Evolutionary conservation across 1,140 invertebrate genomes (phyloP).

Genomic region (Meloidogyne hapla): DNA sequence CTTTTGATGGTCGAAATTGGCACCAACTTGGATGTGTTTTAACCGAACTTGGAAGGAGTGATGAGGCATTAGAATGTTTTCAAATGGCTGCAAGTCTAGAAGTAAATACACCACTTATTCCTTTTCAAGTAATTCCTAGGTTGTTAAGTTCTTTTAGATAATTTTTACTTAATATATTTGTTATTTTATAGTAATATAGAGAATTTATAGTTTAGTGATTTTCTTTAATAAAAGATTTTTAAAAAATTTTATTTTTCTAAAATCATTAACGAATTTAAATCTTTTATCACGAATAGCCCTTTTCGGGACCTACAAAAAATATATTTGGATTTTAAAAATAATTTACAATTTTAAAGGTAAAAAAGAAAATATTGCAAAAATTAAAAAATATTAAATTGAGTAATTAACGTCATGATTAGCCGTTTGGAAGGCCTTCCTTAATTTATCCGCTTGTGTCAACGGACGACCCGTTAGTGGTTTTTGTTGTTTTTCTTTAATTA

Average conservation of each 20-base stretch:
- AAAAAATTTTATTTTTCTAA: no score
- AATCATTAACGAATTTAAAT: no score
- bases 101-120: slow-evolving; percentile 55
- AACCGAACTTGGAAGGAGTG: slow-evolving; percentile 33
- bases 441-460: slow-evolving; percentile 5
- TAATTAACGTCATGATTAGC: slow-evolving; percentile 20
- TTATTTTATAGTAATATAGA: no score
- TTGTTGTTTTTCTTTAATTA: not conserved
- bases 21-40: slow-evolving; percentile 54
- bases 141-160: slow-evolving; percentile 38
- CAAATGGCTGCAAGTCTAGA: slow-evolving; percentile 51
- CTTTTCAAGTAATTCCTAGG: slow-evolving; percentile 58
- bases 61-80: slow-evolving; percentile 54
- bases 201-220: not conserved
- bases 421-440: not conserved
- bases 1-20: slow-evolving; percentile 50
- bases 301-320: not conserved
- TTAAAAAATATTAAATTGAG: slow-evolving; percentile 15
- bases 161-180: not conserved
- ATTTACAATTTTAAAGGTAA: not conserved
- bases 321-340: not conserved
- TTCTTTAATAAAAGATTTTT: not conserved
- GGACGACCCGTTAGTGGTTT: not conserved
- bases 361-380: not conserved
- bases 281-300: no score